These are phyloP conservation scores for Plectrocnemia conspersa DNA, from an alignment of 1,140 invertebrate genomes.

Conservation along the genomic window DNA sequence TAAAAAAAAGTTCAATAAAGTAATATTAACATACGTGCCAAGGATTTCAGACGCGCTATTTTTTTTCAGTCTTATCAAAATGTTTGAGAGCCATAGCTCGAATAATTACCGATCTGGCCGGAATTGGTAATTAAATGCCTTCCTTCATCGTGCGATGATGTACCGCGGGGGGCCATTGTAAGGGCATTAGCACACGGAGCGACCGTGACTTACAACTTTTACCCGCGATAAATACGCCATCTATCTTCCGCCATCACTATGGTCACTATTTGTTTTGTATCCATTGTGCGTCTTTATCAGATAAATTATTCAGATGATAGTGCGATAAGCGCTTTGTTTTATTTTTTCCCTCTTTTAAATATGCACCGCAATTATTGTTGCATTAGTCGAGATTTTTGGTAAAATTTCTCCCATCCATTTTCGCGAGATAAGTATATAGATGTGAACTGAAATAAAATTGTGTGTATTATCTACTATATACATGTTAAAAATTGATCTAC, in stretches of 20 bases:
- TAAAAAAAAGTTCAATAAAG: no score
- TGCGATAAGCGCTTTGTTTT: not conserved
- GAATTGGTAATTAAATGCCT: conserved; percentile 21
- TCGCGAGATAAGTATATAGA: no score
- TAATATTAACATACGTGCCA: no score
- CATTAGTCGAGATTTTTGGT: no score
- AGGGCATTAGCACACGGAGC: conserved; percentile 9
- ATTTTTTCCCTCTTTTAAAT: not conserved
- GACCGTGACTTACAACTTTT: conserved; percentile 21
- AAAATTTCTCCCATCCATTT: no score
- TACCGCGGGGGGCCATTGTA: conserved; percentile 15
- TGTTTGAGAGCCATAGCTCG: conserved; percentile 1
- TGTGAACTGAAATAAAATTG: no score
- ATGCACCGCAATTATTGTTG: no score
- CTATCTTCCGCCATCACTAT: conserved; percentile 17
- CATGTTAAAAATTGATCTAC: no score
- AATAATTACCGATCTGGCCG: conserved; percentile 13
- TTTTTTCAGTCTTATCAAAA: no score
- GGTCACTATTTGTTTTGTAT: conserved; percentile 13
- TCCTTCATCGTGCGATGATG: conserved; percentile 10
- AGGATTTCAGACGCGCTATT: no score
- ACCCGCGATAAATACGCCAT: conserved; percentile 16
- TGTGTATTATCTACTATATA: no score
- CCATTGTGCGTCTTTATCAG: not conserved
- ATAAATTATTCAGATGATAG: conserved; percentile 13